phyloP scores from a whole-genome alignment of 2,797 vertebrate genomes.

The Hoplostethus atlanticus region DNA sequence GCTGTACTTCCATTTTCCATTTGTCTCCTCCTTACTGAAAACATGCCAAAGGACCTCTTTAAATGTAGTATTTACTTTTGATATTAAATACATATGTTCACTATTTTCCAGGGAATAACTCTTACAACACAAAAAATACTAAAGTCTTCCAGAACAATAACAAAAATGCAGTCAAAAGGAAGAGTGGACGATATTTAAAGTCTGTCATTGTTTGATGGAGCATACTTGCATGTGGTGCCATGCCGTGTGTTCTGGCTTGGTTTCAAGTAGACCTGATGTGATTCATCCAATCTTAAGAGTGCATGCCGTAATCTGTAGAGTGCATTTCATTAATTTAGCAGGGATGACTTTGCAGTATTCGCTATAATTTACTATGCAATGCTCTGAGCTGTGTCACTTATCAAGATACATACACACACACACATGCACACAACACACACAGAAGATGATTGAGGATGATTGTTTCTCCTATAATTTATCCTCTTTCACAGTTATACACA shows the following conservation, averaged over 20 bases:
- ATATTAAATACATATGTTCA: neutral
- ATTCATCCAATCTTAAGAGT: slow-evolving; percentile 29
- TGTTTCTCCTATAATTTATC: slow-evolving; percentile 24
- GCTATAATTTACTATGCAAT: slow-evolving; percentile 20
- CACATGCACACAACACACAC: neutral
- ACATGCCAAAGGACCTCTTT: neutral
- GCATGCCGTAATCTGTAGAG: slow-evolving; percentile 31
- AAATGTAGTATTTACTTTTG: neutral
- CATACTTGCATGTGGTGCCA: neutral
- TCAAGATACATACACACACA: slow-evolving; percentile 7
- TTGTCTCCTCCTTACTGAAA: neutral
- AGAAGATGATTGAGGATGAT: slow-evolving; percentile 36
- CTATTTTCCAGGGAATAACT: neutral
- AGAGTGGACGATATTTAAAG: neutral
- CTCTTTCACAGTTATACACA: slow-evolving; percentile 38
- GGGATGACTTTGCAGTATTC: slow-evolving; percentile 47
- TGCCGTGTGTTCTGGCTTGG: neutral
- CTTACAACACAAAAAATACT: too few species aligned
- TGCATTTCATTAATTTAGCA: slow-evolving; percentile 50
- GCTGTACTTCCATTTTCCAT: neutral
- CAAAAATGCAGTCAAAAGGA: neutral
- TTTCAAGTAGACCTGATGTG: slow-evolving; percentile 16
- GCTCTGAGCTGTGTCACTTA: slow-evolving; percentile 10
- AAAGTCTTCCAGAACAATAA: too few species aligned
- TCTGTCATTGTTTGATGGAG: neutral